Conservation (phyloP, 2,888 invertebrate genomes). For the Colletes collaris region DNA sequence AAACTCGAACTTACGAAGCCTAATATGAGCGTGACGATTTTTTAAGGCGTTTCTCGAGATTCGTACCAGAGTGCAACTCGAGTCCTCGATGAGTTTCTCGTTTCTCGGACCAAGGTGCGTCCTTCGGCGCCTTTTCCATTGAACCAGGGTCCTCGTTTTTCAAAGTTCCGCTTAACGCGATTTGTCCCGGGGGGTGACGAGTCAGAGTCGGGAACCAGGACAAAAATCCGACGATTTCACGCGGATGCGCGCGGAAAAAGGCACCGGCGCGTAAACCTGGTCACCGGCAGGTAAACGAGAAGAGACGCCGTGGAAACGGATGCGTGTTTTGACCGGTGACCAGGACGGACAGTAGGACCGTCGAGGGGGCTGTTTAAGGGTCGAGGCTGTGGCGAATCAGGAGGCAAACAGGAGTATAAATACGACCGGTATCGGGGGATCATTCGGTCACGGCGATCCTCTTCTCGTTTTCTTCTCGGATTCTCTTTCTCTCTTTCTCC, state of each 20-base stretch:
- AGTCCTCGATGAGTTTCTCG: slow-evolving; percentile 15
- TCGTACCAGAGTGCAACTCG: slow-evolving; percentile 13
- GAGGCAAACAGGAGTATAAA: slow-evolving; percentile 75
- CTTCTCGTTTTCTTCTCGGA: too few species aligned
- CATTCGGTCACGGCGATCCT: slow-evolving; percentile 70
- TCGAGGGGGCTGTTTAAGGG: slow-evolving; percentile 55
- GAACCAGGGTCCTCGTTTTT: slow-evolving; percentile 20
- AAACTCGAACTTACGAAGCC: too few species aligned
- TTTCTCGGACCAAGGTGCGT: background rate
- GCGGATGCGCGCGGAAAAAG: slow-evolving; percentile 63
- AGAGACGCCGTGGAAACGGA: slow-evolving; percentile 67
- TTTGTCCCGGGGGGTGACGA: slow-evolving; percentile 42
- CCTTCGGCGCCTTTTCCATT: background rate
- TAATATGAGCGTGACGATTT: too few species aligned
- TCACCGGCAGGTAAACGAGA: slow-evolving; percentile 33
- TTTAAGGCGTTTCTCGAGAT: too few species aligned
- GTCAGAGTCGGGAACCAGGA: slow-evolving; percentile 15
- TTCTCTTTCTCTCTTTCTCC: too few species aligned
- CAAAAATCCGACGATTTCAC: slow-evolving; percentile 62
- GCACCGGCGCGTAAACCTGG: slow-evolving; percentile 31
- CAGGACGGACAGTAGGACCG: slow-evolving; percentile 35
- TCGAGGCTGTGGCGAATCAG: slow-evolving; percentile 77
- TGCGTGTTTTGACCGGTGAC: slow-evolving; percentile 72
- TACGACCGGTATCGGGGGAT: slow-evolving; percentile 69
- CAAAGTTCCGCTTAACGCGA: slow-evolving; percentile 66